Evolutionary conservation across 2,888 invertebrate genomes (phyloP).

Genomic region (Drosophila antonietae): DNA sequence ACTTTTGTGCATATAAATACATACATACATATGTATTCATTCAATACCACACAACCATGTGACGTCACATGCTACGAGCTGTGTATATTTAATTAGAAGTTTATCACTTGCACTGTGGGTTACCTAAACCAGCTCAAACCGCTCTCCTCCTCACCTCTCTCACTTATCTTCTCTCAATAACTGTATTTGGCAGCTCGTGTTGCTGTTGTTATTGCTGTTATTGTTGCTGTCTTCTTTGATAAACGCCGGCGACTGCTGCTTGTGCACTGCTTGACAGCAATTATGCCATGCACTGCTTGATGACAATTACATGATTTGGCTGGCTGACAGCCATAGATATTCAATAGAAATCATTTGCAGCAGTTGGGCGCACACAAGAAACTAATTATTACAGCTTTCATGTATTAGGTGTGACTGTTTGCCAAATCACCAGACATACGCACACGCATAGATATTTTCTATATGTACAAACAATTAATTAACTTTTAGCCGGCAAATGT

Average conservation of each 20-base stretch:
- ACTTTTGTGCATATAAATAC: conserved; percentile 18
- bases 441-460: not conserved
- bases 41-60: conserved; percentile 15
- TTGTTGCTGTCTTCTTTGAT: conserved; percentile 33
- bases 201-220: conserved; percentile 7
- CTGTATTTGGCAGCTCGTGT: conserved; percentile 10
- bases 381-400: conserved; percentile 38
- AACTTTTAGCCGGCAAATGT: conserved; percentile 7
- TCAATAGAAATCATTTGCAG: conserved; percentile 41
- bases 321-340: conserved; percentile 41
- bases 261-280: conserved; percentile 27
- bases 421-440: conserved; percentile 6
- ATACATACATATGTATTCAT: not conserved
- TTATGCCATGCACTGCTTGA: conserved; percentile 31
- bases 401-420: conserved; percentile 25
- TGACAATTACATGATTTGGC: conserved; percentile 40
- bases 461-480: conserved; percentile 16
- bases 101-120: conserved; percentile 12
- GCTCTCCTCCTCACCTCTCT: not conserved
- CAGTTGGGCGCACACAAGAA: conserved; percentile 29
- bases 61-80: conserved; percentile 38
- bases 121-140: conserved; percentile 7
- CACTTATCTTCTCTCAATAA: not conserved
- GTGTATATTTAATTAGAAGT: conserved; percentile 42
- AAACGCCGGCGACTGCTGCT: conserved; percentile 19